phyloP scores from a whole-genome alignment of 2,888 invertebrate genomes.

The Tetragnatha montana region DNA sequence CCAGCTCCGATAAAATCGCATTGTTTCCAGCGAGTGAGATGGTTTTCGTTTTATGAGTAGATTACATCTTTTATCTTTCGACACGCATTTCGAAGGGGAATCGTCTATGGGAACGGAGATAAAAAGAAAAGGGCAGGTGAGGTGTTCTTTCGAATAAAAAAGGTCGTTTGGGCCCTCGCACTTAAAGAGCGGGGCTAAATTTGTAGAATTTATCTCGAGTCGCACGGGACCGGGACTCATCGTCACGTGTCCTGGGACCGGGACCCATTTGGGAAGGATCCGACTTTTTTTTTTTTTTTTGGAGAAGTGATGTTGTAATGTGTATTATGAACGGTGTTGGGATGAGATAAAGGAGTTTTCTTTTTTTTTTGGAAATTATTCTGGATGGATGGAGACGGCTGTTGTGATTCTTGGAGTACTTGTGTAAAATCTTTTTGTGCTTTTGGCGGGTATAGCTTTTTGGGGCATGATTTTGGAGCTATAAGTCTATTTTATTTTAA shows the following conservation, averaged over 20 bases:
- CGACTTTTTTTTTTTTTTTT: not conserved
- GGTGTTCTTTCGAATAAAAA: constrained; percentile 19
- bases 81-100: constrained; percentile 10
- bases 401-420: too few species aligned
- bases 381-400: not conserved
- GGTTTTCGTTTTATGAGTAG: constrained; percentile 49
- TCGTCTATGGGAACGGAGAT: constrained; percentile 8
- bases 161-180: constrained; percentile 27
- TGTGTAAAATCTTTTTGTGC: too few species aligned
- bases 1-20: constrained; percentile 14
- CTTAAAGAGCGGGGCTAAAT: constrained; percentile 28
- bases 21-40: constrained; percentile 27
- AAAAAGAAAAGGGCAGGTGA: not conserved
- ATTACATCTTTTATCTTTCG: constrained; percentile 48
- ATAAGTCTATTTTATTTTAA: too few species aligned
- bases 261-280: constrained; percentile 17
- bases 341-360: not conserved
- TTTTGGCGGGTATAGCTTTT: too few species aligned
- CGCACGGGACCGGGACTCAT: constrained; percentile 1
- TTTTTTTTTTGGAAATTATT: not conserved
- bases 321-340: not conserved
- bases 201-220: constrained; percentile 35
- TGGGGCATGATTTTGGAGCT: too few species aligned
- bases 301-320: not conserved
- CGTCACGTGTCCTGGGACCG: constrained; percentile 2